phyloP scores from a whole-genome alignment of 2,888 invertebrate species.

The Camptogramma bilineatum region DNA sequence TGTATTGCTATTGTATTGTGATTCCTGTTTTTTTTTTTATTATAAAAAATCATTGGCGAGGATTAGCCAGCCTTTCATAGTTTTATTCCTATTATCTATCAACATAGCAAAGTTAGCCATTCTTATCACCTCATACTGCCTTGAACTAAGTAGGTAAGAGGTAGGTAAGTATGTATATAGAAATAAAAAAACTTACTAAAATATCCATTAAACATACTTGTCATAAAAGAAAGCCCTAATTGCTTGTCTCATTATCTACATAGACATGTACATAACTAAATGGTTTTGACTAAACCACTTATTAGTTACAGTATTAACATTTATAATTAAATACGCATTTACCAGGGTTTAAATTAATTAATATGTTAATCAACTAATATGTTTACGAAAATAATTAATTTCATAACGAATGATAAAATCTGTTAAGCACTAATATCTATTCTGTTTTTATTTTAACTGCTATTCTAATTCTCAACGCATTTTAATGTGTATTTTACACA shows the following conservation, averaged over 20 bases:
- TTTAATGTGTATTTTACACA: conserved; percentile 29
- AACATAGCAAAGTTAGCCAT: too few species aligned
- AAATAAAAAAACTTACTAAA: too few species aligned
- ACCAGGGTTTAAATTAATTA: conserved; percentile 38
- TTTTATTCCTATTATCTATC: too few species aligned
- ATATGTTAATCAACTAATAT: conserved; percentile 35
- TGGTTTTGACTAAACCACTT: conserved; percentile 19
- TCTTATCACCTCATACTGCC: too few species aligned
- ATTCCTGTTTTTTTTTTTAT: too few species aligned
- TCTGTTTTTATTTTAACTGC: conserved; percentile 35
- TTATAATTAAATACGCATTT: conserved; percentile 29
- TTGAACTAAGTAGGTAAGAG: too few species aligned
- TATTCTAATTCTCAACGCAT: conserved; percentile 31
- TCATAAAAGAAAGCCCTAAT: not conserved
- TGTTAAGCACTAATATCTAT: conserved; percentile 29
- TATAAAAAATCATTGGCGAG: too few species aligned
- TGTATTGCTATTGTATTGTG: too few species aligned
- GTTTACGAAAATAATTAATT: conserved; percentile 37
- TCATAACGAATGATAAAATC: conserved; percentile 34
- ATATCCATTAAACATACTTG: too few species aligned
- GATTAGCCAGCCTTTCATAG: too few species aligned
- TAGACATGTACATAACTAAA: conserved; percentile 4
- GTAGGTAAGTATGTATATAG: too few species aligned
- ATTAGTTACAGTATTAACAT: conserved; percentile 25
- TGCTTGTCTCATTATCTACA: not conserved